phyloP scores from a whole-genome alignment of 2,888 invertebrate species.

The Acleris literana region DNA sequence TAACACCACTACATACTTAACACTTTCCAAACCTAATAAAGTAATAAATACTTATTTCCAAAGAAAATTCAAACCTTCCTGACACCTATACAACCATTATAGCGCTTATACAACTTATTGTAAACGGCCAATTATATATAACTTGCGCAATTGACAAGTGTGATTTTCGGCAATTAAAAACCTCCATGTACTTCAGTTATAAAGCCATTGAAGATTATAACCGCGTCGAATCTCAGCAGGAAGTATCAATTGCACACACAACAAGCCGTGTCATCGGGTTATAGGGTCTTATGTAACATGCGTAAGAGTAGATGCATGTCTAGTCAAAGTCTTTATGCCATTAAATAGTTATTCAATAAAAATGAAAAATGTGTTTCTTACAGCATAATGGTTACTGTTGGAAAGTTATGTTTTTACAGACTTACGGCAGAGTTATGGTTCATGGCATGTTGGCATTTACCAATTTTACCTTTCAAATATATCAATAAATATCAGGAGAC shows the following conservation, averaged over 20 bases:
- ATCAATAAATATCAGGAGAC: no score
- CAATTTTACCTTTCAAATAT: no score
- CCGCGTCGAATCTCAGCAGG: slow-evolving; percentile 26
- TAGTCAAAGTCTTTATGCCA: slow-evolving; percentile 11
- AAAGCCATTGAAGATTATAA: slow-evolving; percentile 23
- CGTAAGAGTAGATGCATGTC: slow-evolving; percentile 18
- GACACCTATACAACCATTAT: slow-evolving; percentile 11
- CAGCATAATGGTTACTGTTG: no score
- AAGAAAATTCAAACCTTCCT: neutral
- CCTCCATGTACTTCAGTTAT: slow-evolving; percentile 7
- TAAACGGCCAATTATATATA: slow-evolving; percentile 25
- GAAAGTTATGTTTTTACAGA: no score
- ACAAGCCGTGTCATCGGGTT: slow-evolving; percentile 33
- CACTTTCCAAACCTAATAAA: no score
- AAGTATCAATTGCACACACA: slow-evolving; percentile 25
- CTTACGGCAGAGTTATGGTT: no score
- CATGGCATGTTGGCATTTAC: no score
- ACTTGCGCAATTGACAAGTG: slow-evolving; percentile 28
- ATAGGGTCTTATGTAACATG: slow-evolving; percentile 24
- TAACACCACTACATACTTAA: no score
- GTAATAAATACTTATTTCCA: no score
- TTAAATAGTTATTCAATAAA: neutral
- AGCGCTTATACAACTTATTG: slow-evolving; percentile 23
- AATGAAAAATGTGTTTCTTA: no score
- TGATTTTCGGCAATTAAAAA: slow-evolving; percentile 15